Conservation (phyloP, 2,888 invertebrate genomes). For the Megaustenia siamemsis region DNA sequence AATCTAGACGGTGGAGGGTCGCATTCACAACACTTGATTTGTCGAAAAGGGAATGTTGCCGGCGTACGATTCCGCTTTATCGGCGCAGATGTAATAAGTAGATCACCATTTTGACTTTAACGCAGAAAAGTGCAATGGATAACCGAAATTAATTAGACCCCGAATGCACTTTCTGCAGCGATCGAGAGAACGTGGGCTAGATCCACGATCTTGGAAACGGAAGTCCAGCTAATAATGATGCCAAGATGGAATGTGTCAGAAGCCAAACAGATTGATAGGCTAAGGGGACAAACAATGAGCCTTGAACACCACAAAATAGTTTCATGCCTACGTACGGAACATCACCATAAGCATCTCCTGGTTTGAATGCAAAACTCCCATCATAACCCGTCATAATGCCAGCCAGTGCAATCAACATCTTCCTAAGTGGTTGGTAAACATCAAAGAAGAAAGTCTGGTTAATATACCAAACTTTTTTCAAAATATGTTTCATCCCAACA, state of each 20-base stretch:
- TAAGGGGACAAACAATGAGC: slow-evolving; percentile 91
- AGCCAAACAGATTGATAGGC: slow-evolving; percentile 93
- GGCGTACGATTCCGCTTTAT: too few species aligned
- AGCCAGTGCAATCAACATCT: slow-evolving; percentile 96
- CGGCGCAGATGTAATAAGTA: too few species aligned
- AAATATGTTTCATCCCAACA: slow-evolving; percentile 96
- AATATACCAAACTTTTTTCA: slow-evolving; percentile 99
- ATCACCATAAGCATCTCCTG: slow-evolving; percentile 95
- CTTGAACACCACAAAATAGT: slow-evolving; percentile 92
- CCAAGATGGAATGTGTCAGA: slow-evolving; percentile 89
- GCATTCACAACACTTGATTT: too few species aligned
- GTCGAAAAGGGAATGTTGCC: too few species aligned
- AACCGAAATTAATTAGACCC: too few species aligned
- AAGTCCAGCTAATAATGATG: slow-evolving; percentile 90
- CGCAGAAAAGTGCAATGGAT: too few species aligned
- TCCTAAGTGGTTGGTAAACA: slow-evolving; percentile 97
- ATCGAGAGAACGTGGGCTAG: too few species aligned
- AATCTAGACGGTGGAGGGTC: too few species aligned
- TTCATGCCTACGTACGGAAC: slow-evolving; percentile 95
- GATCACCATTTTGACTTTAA: too few species aligned
- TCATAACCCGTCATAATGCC: slow-evolving; percentile 95
- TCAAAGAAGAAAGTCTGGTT: slow-evolving; percentile 98
- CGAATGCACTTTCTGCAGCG: too few species aligned
- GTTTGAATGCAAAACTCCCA: slow-evolving; percentile 96
- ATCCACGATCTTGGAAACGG: too few species aligned